A percentile compares a stretch with the other conserved stretches of the same genome.
These are phyloP conservation scores for Gambusia holbrooki DNA, from an alignment of 2,113 vertebrate genomes.

Conservation along the genomic window DNA sequence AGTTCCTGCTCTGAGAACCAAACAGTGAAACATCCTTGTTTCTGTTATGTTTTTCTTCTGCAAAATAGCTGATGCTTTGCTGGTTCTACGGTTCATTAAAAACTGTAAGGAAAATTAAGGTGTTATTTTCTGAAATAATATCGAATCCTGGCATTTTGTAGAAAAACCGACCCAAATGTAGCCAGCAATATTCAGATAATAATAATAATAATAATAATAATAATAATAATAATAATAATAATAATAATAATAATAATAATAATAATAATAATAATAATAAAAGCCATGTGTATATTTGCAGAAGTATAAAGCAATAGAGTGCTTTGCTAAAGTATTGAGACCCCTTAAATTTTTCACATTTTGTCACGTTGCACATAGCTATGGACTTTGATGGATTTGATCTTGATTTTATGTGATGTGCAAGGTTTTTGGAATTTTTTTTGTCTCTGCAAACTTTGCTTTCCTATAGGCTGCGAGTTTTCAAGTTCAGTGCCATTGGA, in stretches of 20 bases:
- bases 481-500: not conserved
- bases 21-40: not conserved
- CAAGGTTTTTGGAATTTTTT: no score
- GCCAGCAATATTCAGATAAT: slow-evolving; percentile 22
- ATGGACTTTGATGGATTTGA: not conserved
- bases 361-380: not conserved
- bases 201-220: not conserved
- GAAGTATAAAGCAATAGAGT: slow-evolving; percentile 6
- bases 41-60: not conserved
- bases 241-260: no score
- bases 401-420: no score
- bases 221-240: not conserved
- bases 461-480: no score
- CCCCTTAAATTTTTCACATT: not conserved
- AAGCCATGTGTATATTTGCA: slow-evolving; percentile 28
- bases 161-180: slow-evolving; percentile 43
- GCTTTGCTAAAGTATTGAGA: not conserved
- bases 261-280: not conserved
- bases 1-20: not conserved
- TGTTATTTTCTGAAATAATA: slow-evolving; percentile 36
- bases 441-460: no score
- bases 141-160: slow-evolving; percentile 33
- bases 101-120: not conserved
- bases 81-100: not conserved
- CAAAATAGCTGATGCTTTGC: not conserved